Conservation (phyloP, 2,888 invertebrate genomes). For the Leptinotarsa juncta region DNA sequence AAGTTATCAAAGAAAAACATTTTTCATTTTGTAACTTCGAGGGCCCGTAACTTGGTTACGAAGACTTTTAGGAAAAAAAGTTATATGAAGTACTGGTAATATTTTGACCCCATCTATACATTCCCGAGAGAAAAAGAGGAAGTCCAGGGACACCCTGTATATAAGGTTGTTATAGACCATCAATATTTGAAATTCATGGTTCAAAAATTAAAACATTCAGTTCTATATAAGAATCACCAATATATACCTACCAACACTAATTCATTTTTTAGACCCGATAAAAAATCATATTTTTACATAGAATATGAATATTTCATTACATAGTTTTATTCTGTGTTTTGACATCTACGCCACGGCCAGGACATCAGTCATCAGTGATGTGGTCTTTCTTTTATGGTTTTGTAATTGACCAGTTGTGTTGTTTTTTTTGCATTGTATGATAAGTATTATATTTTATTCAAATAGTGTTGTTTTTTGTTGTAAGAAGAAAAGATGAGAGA, state of each 20-base stretch:
- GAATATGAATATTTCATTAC: not conserved
- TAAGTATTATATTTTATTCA: not conserved
- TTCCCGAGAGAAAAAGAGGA: too few species aligned
- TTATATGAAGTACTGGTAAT: too few species aligned
- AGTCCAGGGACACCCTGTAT: too few species aligned
- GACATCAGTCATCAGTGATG: not conserved
- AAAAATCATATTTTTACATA: not conserved
- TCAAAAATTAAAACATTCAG: slow-evolving; percentile 1
- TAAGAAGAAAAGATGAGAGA: slow-evolving; percentile 9
- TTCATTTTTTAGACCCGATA: not conserved
- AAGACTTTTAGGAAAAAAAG: too few species aligned
- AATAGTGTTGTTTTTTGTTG: slow-evolving; percentile 9
- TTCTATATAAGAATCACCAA: not conserved
- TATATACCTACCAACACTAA: not conserved
- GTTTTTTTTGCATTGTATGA: slow-evolving; percentile 1
- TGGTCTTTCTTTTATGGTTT: not conserved
- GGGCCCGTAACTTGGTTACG: too few species aligned
- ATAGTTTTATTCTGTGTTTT: slow-evolving; percentile 1
- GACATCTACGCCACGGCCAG: slow-evolving; percentile 6
- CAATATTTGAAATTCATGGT: slow-evolving; percentile 7
- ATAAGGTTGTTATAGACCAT: not conserved
- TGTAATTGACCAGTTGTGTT: not conserved
- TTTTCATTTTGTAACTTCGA: too few species aligned
- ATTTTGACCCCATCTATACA: too few species aligned
- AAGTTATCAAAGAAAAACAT: too few species aligned